Evolutionary conservation across 2,113 vertebrate genomes (phyloP).

Genomic region (Takifugu bimaculatus): DNA sequence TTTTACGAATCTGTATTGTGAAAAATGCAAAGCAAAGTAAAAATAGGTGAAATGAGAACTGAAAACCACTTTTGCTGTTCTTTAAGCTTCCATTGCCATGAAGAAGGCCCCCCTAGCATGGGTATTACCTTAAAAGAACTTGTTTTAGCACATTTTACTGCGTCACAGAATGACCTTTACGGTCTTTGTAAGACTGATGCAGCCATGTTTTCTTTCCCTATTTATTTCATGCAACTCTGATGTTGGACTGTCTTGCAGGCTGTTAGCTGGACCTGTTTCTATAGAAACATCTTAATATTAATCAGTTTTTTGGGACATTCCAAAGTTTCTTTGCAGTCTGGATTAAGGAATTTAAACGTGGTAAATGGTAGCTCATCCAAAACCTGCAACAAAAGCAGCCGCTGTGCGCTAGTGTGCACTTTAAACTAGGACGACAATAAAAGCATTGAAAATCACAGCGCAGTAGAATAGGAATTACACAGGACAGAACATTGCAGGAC

Average conservation of each 20-base stretch:
- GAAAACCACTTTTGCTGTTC: too few species aligned
- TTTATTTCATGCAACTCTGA: not conserved
- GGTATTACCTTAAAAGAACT: not conserved
- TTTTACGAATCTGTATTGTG: too few species aligned
- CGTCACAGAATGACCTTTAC: not conserved
- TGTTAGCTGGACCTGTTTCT: too few species aligned
- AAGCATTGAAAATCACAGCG: conserved; percentile 25
- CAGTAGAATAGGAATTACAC: conserved; percentile 23
- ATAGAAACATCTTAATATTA: too few species aligned
- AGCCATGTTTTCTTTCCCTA: not conserved
- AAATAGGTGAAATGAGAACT: too few species aligned
- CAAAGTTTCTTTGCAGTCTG: too few species aligned
- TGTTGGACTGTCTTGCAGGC: too few species aligned
- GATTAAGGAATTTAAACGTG: too few species aligned
- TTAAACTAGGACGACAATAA: conserved; percentile 24
- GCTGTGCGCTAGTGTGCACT: conserved; percentile 24
- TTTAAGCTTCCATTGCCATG: too few species aligned
- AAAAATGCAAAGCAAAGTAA: too few species aligned
- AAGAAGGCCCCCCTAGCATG: not conserved
- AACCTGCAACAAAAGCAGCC: conserved; percentile 47
- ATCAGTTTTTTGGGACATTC: too few species aligned
- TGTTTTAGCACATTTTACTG: not conserved
- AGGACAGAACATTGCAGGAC: conserved; percentile 23
- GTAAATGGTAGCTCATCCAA: conserved; percentile 35
- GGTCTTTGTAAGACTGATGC: not conserved